These are phyloP conservation scores for Kuschelorhynchus macadamiae DNA, from an alignment of 2,888 invertebrate species.

Conservation along the genomic window DNA sequence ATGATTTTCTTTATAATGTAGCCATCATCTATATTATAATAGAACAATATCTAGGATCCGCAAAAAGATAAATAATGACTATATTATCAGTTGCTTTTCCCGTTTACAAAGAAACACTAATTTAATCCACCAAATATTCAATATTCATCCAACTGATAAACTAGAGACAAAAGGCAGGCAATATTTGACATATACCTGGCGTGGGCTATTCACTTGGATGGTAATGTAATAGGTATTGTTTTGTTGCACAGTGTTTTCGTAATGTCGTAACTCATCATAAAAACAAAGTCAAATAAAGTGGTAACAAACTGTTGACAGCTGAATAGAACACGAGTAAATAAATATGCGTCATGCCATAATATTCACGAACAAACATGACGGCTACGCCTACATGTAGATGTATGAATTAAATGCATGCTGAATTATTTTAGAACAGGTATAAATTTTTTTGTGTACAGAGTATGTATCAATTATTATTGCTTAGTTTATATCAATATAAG, in stretches of 20 bases:
- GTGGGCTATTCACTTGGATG: slow-evolving; percentile 17
- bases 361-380: slow-evolving; percentile 8
- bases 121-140: background rate
- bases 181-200: slow-evolving; percentile 6
- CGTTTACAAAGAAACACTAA: background rate
- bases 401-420: background rate
- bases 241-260: slow-evolving; percentile 24
- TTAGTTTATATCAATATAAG: too few species aligned
- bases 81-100: too few species aligned
- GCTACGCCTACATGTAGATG: slow-evolving; percentile 8
- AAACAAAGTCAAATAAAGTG: slow-evolving; percentile 42
- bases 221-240: slow-evolving; percentile 25
- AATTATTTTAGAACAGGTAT: too few species aligned
- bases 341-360: slow-evolving; percentile 16
- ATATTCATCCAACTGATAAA: slow-evolving; percentile 8
- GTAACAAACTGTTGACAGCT: slow-evolving; percentile 37
- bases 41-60: too few species aligned
- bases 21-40: too few species aligned
- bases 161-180: slow-evolving; percentile 3
- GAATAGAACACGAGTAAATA: slow-evolving; percentile 32
- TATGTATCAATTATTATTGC: too few species aligned
- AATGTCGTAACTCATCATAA: slow-evolving; percentile 16
- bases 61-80: too few species aligned
- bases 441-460: too few species aligned
- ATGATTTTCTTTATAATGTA: too few species aligned